Base-by-base conservation (phyloP, 2,888 invertebrate species). In the Callinectes sapidus region DNA sequence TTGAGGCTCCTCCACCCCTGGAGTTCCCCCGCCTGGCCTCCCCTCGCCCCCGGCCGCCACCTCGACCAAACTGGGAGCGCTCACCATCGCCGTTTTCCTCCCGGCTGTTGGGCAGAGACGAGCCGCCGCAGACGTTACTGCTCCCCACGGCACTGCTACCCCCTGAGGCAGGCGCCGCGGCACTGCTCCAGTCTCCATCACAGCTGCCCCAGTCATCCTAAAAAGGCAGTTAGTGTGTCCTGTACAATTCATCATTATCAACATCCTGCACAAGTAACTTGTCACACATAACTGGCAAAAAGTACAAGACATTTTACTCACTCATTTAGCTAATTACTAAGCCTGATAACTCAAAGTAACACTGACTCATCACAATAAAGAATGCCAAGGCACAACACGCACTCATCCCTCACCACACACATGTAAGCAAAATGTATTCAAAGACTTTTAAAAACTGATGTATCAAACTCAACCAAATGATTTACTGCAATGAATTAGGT, bases 61-160 rank as follows among this genome's bases (percentile, higher is more conserved):
- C 94, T 91, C 94, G 94, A 91, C 94, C 94, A 81, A 93, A 91
- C 90, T 89, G 93, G 89, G 92, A 92, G 89, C 92, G 92, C 91
- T 89, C 92, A 92, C 92, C 91, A 90, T 91, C 92, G 28, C 92
- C 94, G 86, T 91, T 90, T 87, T 91, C 91, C 87, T 93, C 93
- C 66, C 91, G 89, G 93, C 77, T 91, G 93, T 85, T 91, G 89
- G 89, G 86, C 66, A 86, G 89, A 89, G 91, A 85, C 48, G 93
- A 93, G 66, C 93, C 87, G 55, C 48, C 14, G 48, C 87, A 61
- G 61, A 61, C 71, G 71, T 28, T 71, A 85, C 89, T 81, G 85
- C 55, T 90, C 55, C 92, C 90, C 54, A 39, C 90, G 28, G 86
- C 85, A 61, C 89, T 77, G 87, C 87, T 87, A 39, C 88, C 61